Evolutionary conservation across 1,140 invertebrate genomes (phyloP), one percentile per base, ranked within the genome.

Genomic region (Leucophenga varia): DNA sequence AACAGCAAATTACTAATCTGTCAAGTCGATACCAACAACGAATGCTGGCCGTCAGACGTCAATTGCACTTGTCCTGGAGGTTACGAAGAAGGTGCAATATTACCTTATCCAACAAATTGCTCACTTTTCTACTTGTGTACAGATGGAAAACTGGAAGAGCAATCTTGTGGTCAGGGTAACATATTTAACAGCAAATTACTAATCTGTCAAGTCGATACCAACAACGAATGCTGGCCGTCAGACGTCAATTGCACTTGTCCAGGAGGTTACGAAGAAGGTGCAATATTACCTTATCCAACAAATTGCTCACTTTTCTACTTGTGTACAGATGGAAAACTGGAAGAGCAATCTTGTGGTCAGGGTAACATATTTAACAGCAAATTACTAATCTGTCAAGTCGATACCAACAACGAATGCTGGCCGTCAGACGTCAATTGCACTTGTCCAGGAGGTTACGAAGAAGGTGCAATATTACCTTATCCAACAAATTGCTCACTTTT

Each of bases 91-190:
- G 55, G 52, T 5, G 31, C 63, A 0, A 19, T 55, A 17, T 42
- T 44, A 19, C 8, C 28, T 6, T 19, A 67, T 18, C 0, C 12
- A 2, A 34, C 38, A 0, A 68, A 59, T 10, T 67, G 63, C 20
- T 53, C 59, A 6, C 18, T 34, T 10, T 67, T 41, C 21, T 43
- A 30, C 1, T 43, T 47, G 13, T 65, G 63, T 44, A 6, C 32
- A 1, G 28, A 65, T 20, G 61, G 61, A 5, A 20, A 16, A 3
- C 32, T 65, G 5, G 16, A 36, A 8, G 7, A 36, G 0, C 49
- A 40, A 9, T 59, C 67, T 37, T 67, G 63, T 25, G 37, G 28
- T 3, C 47, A 17, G 7, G 59, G 54, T 13, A 67, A 63, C 17
- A 45, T 40, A 12, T 67, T 63, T 17, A 38, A 67, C 20, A 1